Base-by-base conservation (phyloP, 2,113 vertebrate species). In the Junco hyemalis region DNA sequence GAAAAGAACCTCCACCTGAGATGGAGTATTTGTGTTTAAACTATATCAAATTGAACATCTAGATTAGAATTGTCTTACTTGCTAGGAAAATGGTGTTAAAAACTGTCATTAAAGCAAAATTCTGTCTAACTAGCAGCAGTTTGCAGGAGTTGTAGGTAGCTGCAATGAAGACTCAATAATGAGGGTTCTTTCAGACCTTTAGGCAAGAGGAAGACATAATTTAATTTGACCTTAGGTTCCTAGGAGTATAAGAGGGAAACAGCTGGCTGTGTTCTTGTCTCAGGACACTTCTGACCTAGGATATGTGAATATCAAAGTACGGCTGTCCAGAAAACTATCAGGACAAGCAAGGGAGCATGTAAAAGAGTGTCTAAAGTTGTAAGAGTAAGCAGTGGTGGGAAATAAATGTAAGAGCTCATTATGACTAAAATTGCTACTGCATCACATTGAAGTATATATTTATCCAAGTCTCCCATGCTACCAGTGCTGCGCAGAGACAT, bases 311-410 rank as follows among this genome's bases (percentile, higher is more conserved):
- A 54, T 68, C 23, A 81, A 81, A 47, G 5, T 16, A 33, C 31
- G 25, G 6, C 35, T 82, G 4, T 64, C 9, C 24, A 68, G 57
- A 64, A 88, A 71, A 71, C 18, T 68, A 13, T 44, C 14, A 68
- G 70, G 26, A 48, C 14, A 65, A 21, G 28, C 0, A 0, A 77
- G 7, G 18, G 63, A 47, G 26, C 2, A 1, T 11, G 14, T 71
- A 38, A 54, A 64, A 24, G 9, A 26, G 35, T 59, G 13, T 71
- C 33, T 73, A 72, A 69, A 59, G 20, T 28, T 79, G 8, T 54
- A 74, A 57, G 33, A 77, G 22, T 26, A 87, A 38, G 28, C 24
- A 42, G 5, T 71, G 35, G 50, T 87, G 64, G 16, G 36, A 92
- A 42, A 78, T 44, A 66, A 59, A n/a, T 81, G 12, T 7, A 65